phyloP scores from a whole-genome alignment of 2,888 invertebrate genomes.

The Slavum lentiscoides region DNA sequence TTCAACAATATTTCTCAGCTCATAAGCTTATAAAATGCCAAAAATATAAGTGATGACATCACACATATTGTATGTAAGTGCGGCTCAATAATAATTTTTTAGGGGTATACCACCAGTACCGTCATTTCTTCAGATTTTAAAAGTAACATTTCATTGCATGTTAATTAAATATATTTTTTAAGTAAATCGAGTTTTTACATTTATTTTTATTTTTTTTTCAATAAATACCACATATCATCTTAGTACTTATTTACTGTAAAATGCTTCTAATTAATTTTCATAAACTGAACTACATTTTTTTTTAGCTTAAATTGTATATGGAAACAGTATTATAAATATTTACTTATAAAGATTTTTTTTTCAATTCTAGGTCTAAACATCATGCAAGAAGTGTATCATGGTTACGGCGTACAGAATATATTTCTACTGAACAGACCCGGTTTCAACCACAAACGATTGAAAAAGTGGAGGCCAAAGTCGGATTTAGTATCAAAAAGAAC shows the following conservation, averaged over 20 bases:
- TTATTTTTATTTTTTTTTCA: too few species aligned
- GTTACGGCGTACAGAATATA: conserved; percentile 97
- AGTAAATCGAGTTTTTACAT: neutral
- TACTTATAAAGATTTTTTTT: neutral
- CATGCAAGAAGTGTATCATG: conserved; percentile 97
- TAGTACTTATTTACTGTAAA: too few species aligned
- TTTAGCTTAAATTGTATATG: neutral
- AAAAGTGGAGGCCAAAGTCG: conserved; percentile 98
- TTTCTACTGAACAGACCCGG: conserved; percentile 96
- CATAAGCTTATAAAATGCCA: too few species aligned
- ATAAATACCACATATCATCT: neutral
- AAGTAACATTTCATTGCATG: neutral
- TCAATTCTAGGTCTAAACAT: conserved; percentile 73
- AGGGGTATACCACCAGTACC: too few species aligned
- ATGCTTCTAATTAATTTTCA: too few species aligned
- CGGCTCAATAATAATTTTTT: too few species aligned
- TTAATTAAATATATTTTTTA: too few species aligned
- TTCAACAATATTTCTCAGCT: too few species aligned
- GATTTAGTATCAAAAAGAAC: conserved; percentile 95
- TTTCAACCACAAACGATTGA: conserved; percentile 96
- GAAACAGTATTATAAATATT: neutral
- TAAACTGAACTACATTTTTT: neutral
- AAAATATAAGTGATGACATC: too few species aligned
- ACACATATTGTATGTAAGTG: too few species aligned
- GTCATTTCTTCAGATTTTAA: neutral